Base-by-base conservation (phyloP, 2,113 vertebrate genomes). In the Salminus brasiliensis region DNA sequence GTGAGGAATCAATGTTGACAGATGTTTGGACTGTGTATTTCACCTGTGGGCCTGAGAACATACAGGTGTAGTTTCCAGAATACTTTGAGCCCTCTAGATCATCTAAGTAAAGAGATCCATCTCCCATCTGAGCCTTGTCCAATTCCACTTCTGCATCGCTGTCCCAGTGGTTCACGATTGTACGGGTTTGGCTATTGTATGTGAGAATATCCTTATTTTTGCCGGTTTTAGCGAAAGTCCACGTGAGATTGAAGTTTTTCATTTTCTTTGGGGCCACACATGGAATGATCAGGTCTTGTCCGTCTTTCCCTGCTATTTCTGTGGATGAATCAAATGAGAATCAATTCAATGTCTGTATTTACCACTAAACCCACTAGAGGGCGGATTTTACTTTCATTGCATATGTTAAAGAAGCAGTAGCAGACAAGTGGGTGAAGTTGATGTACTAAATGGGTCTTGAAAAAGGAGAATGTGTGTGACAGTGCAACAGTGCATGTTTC, bases 61-160 rank as follows among this genome's bases (percentile, higher is more conserved):
- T 65, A 57, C 86, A 87, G 23, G 72, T 76, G 41, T 87, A 87
- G 13, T 43, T 76, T 16, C 86, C 84, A 23, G 74, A 74, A 71
- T 76, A 74, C 39, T 81, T 32, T 9, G 67, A 66, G 34, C 23
- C 65, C 10, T 73, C 45, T n/a, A 52, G 41, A n/a, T 76, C 59
- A 1, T 81, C 18, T 12, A 87, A 62, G 18, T 30, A 66, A 27
- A 87, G 82, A 0, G 86, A 85, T 34, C 82, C 74, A 2, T 84
- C 70, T 34, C 86, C 84, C 29, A 30, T 72, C 11, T 16, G 21
- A 23, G 15, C 62, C 0, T n/a, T 18, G n/a, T 82, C 39, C 4
- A n/a, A 53, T 5, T 84, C 49, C 65, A 87, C 3, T 39, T 59
- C 30, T 52, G 62, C 78, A 4, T 43, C n/a, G 1, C 36, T 27